Evolutionary conservation across 2,797 vertebrate species (phyloP).

Genomic region (Choloepus didactylus): DNA sequence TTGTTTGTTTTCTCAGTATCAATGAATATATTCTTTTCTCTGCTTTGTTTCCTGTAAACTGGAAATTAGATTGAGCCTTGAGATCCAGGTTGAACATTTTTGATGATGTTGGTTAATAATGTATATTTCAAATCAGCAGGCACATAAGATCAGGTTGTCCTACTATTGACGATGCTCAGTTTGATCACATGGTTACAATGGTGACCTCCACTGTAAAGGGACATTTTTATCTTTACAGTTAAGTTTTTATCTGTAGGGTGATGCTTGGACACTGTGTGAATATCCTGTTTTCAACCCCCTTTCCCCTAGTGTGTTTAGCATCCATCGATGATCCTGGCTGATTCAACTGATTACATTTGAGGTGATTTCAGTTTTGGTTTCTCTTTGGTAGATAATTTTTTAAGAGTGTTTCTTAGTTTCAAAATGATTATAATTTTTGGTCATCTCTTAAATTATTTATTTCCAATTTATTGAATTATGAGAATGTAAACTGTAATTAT

Average conservation of each 20-base stretch:
- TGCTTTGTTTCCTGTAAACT: slow-evolving; percentile 50
- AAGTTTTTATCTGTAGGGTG: background rate
- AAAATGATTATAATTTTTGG: slow-evolving; percentile 15
- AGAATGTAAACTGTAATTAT: background rate
- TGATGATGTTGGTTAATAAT: background rate
- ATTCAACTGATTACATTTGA: background rate
- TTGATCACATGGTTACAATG: background rate
- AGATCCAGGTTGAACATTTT: slow-evolving; percentile 57
- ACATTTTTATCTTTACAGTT: background rate
- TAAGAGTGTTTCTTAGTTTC: background rate
- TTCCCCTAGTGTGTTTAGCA: background rate
- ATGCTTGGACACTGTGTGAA: background rate
- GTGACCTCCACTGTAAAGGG: background rate
- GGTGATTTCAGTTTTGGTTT: slow-evolving; percentile 13
- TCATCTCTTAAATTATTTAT: slow-evolving; percentile 5
- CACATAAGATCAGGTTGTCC: no score
- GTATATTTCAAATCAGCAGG: background rate
- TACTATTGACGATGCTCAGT: background rate
- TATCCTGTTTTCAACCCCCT: background rate
- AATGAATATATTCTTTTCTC: slow-evolving; percentile 56
- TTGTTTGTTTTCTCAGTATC: slow-evolving; percentile 53
- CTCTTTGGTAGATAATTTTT: background rate
- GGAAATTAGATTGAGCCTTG: slow-evolving; percentile 66
- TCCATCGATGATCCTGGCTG: background rate
- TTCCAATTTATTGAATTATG: background rate